Base-by-base conservation (phyloP, 2,113 vertebrate species). In the Dasyurus viverrinus region DNA sequence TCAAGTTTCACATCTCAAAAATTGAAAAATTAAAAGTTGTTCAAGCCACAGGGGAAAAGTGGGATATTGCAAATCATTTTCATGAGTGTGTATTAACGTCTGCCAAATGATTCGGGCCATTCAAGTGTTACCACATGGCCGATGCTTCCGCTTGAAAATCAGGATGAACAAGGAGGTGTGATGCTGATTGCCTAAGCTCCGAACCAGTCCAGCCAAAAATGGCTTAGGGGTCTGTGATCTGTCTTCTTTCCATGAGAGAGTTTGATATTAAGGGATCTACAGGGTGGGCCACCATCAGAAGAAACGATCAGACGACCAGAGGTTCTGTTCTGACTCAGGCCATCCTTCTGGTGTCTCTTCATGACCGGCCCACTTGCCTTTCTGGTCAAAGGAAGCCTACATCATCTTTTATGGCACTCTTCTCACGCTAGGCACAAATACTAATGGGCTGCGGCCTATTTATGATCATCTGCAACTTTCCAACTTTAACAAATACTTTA, bases 1-100 rank as follows among this genome's bases (percentile, higher is more conserved):
- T 95, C n/a, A 90, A 60, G 1, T 91, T 95, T 76, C 11, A 23
- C 27, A 53, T 90, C 48, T 47, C 5, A 68, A 46, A 94, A 93
- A 48, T 27, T 8, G 68, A 54, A 53, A 53, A 93, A 9, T 30
- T 9, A 42, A 90, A 94, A 92, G 24, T 53, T 89, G 16, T 11
- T 92, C 90, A 91, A 96, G 93, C 93, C 48, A 94, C 1, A 60
- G 16, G n/a, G 36, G n/a, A 57, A 48, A 95, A 97, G 89, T 46
- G 94, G 2, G 92, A 92, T 52, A 55, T 54, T 68, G 10, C 0
- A 94, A 92, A 90, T 0, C 0, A 30, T 89, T 53, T 92, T 93
- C 90, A 53, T 91, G 54, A 90, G 50, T 8, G 93, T 97, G 42
- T 89, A 19, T 53, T 95, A 54, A 93, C 89, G 60, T 84, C n/a